Percentiles rank a stretch among this genome's conserved stretches.
These are phyloP conservation scores for Elmis aenea DNA, from an alignment of 2,888 invertebrate genomes.

Conservation along the genomic window DNA sequence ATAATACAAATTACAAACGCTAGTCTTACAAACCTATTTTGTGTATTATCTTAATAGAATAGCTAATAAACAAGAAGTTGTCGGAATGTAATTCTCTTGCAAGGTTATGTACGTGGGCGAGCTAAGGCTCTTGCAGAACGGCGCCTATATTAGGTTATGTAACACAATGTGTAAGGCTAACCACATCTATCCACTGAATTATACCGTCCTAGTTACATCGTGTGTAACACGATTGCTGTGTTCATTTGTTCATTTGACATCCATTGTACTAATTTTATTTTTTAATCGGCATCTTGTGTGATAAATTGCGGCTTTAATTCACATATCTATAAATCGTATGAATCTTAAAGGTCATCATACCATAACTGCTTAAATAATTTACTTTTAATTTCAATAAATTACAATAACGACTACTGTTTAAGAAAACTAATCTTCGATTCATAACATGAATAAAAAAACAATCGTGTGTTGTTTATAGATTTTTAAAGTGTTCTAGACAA, in stretches of 20 bases:
- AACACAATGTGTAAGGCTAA: conserved; percentile 21
- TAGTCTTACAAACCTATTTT: conserved; percentile 11
- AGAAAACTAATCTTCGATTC: too few species aligned
- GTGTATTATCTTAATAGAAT: conserved; percentile 19
- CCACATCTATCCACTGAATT: conserved; percentile 11
- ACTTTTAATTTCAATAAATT: too few species aligned
- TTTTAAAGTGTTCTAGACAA: too few species aligned
- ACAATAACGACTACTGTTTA: too few species aligned
- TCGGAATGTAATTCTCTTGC: conserved; percentile 22
- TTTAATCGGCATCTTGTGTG: too few species aligned
- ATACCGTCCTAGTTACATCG: conserved; percentile 6
- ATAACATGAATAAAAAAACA: too few species aligned
- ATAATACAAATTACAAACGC: conserved; percentile 12
- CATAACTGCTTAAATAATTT: too few species aligned
- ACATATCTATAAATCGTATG: too few species aligned
- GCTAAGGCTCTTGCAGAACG: conserved; percentile 17
- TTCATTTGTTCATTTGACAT: conserved; percentile 8
- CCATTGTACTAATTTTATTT: too few species aligned
- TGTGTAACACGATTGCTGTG: conserved; percentile 4
- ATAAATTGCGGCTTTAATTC: too few species aligned
- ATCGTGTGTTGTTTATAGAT: too few species aligned
- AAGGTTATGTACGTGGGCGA: conserved; percentile 25
- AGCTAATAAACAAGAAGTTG: conserved; percentile 20
- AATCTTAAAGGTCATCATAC: too few species aligned
- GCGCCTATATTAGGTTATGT: conserved; percentile 26